Evolutionary conservation across 92 coral and sea anemone species (phyloP).

Genomic region (Porites lobata): DNA sequence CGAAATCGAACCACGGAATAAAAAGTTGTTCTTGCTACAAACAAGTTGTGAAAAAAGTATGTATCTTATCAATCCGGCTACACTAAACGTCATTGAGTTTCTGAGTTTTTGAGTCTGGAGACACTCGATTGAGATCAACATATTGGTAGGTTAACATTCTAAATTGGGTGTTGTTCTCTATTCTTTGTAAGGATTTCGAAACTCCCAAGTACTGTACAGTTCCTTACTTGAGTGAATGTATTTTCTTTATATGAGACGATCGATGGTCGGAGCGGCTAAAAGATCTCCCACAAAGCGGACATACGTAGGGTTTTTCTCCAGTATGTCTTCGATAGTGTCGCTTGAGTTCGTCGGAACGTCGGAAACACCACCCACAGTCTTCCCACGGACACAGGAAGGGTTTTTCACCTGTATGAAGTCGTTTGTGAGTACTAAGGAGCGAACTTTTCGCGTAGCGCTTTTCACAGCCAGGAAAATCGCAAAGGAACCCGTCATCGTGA

Average conservation of each 20-base stretch:
- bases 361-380: conserved; percentile 88
- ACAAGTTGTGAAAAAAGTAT: background rate
- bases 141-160: background rate
- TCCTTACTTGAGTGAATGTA: conserved; percentile 71
- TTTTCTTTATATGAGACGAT: conserved; percentile 83
- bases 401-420: conserved; percentile 87
- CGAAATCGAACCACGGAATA: background rate
- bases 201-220: background rate
- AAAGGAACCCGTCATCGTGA: conserved; percentile 52
- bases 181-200: too few species aligned
- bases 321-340: conserved; percentile 91
- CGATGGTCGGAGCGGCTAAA: conserved; percentile 93
- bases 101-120: background rate
- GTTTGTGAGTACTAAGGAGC: conserved; percentile 78
- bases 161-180: background rate
- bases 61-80: background rate
- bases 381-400: conserved; percentile 92
- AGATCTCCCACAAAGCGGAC: conserved; percentile 93
- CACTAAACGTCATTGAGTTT: background rate
- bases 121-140: background rate
- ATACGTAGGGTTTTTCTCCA: conserved; percentile 89
- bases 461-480: conserved; percentile 87
- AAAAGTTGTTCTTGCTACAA: background rate
- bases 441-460: conserved; percentile 87
- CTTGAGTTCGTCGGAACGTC: conserved; percentile 88